Evolutionary conservation across 1,140 invertebrate genomes (phyloP).

Genomic region (Papilio polytes): DNA sequence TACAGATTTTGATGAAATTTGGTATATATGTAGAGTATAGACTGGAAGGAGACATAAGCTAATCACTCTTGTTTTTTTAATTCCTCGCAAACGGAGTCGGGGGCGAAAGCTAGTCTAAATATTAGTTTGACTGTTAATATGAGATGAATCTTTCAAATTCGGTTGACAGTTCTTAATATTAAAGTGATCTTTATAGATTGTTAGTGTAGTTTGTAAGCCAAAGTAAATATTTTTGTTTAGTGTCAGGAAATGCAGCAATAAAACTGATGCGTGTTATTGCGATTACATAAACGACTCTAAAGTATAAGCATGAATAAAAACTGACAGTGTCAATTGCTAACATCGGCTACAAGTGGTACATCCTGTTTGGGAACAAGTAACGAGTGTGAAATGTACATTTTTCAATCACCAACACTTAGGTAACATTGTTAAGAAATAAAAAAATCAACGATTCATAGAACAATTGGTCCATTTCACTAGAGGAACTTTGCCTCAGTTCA

Average conservation of each 20-base stretch:
- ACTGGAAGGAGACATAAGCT: too few relatives aligned
- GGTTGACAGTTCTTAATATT: neutral
- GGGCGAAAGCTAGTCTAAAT: too few relatives aligned
- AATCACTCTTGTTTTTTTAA: too few relatives aligned
- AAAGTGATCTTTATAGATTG: neutral
- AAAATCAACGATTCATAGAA: neutral
- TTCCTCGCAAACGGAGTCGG: too few relatives aligned
- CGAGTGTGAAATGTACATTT: constrained; percentile 32
- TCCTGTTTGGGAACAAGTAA: constrained; percentile 31
- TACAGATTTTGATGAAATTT: too few relatives aligned
- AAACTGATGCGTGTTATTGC: neutral
- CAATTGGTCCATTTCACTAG: neutral
- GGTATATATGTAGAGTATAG: too few relatives aligned
- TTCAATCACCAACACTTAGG: neutral
- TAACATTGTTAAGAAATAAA: neutral
- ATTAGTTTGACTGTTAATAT: neutral
- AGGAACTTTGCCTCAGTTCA: too few relatives aligned
- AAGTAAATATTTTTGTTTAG: neutral
- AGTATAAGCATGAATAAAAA: constrained; percentile 33
- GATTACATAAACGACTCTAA: constrained; percentile 28
- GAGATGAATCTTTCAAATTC: neutral
- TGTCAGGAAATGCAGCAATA: neutral
- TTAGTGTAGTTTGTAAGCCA: neutral
- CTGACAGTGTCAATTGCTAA: constrained; percentile 29
- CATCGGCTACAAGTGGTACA: constrained; percentile 40